Evolutionary conservation across 2,797 vertebrate species (phyloP).

Genomic region (Tolypeutes matacus): DNA sequence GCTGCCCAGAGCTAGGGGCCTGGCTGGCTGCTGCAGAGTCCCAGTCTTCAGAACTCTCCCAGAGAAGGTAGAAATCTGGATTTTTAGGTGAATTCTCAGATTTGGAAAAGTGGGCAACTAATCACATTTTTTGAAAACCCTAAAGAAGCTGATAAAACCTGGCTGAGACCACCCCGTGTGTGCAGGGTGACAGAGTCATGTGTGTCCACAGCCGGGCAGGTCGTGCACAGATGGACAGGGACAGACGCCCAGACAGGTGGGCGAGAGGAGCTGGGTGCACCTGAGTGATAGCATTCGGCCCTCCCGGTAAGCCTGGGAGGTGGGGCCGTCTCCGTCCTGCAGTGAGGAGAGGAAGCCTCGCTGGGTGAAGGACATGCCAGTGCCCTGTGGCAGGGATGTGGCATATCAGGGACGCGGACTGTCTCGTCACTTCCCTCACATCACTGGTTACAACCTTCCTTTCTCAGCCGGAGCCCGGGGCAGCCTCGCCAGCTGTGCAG

Average conservation of each 20-base stretch:
- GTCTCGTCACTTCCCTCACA: not conserved
- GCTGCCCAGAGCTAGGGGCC: not conserved
- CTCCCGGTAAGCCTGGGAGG: too few relatives aligned
- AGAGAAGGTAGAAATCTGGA: not conserved
- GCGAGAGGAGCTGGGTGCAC: not conserved
- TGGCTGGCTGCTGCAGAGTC: too few relatives aligned
- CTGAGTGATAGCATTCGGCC: not conserved
- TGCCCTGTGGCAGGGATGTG: accelerated
- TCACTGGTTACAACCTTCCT: not conserved
- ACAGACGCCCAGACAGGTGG: not conserved
- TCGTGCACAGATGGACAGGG: not conserved
- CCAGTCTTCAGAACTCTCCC: not conserved
- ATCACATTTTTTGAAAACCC: too few relatives aligned
- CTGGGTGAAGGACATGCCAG: not conserved
- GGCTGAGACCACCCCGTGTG: not conserved
- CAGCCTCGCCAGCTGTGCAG: not conserved
- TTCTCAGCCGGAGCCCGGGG: not conserved
- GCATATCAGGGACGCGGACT: not conserved
- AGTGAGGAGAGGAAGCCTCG: not conserved
- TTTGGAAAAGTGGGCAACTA: not conserved
- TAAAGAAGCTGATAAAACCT: not conserved
- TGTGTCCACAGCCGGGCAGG: not conserved
- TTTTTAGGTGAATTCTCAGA: not conserved
- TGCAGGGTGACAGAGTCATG: not conserved
- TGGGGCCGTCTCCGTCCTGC: accelerated